Evolutionary conservation across 1,140 invertebrate genomes (phyloP).

Genomic region (Zeugodacus cucurbitae): DNA sequence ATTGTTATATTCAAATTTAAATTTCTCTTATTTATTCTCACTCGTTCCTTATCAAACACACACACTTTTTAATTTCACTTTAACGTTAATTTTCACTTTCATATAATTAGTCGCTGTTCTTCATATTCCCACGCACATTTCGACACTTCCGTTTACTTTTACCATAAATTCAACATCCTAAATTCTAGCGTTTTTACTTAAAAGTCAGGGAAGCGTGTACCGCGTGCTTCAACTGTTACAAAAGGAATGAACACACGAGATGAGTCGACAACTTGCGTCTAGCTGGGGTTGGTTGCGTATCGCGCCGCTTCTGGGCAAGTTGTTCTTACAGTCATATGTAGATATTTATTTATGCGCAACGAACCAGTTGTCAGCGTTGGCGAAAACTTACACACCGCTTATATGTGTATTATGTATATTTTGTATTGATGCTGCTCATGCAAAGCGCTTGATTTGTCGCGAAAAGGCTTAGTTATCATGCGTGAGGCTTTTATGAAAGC

Average conservation of each 20-base stretch:
- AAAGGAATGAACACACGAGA: constrained; percentile 44
- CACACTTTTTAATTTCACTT: neutral
- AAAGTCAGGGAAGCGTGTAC: constrained; percentile 40
- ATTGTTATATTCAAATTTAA: constrained; percentile 7
- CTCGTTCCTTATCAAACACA: neutral
- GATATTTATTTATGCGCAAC: neutral
- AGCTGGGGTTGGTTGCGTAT: neutral
- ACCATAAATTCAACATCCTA: neutral
- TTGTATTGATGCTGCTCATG: neutral
- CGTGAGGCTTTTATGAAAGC: neutral
- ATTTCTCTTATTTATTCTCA: neutral
- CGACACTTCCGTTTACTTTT: neutral
- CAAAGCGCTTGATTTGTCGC: neutral
- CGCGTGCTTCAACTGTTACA: constrained; percentile 26
- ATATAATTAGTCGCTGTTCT: constrained; percentile 3
- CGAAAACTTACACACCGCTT: neutral
- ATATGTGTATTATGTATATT: neutral
- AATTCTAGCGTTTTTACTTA: constrained; percentile 38
- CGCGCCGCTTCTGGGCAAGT: neutral
- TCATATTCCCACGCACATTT: neutral
- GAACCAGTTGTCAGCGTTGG: neutral
- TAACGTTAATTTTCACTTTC: neutral
- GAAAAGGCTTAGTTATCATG: neutral
- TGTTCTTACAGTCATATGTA: neutral
- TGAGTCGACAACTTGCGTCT: constrained; percentile 44